Base-by-base conservation (phyloP, 2,797 vertebrate genomes). In the Selene dorsalis region DNA sequence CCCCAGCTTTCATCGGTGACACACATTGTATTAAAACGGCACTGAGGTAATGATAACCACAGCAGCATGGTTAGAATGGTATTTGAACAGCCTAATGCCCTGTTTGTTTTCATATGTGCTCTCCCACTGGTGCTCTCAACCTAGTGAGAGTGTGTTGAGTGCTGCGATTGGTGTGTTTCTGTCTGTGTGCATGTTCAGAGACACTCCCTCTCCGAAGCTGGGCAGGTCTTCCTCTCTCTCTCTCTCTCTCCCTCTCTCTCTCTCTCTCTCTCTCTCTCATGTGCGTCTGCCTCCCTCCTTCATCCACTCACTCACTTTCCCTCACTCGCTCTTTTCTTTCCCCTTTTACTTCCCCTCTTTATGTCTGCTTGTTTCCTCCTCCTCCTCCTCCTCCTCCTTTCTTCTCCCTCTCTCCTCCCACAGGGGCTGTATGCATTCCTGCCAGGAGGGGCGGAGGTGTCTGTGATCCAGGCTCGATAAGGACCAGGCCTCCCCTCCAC, bases 371-470 rank as follows among this genome's bases (percentile, higher is more conserved):
- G 85, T 91, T 88, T 91, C 90, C 85, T 87, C 81, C 87, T 91
- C 90, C 86, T 86, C 55, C 69, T 88, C 90, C 85, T 87, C 81
- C 87, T 91, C 90, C 86, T 86, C 55, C 69, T 88, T 82, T 79
- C 82, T 85, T 85, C 83, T 78, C 80, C 71, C 64, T 84, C 84
- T 88, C 85, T 88, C 91, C 88, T 87, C 89, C 87, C 89, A 89
- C 89, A 68, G 70, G 79, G 64, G 78, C 80, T 85, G 71, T 88
- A 8, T 90, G 85, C 94, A 95, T 95, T 95, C 94, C 94, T 91
- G 82, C 94, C 94, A 95, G 92, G 85, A 93, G 95, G 93, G 94
- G 94, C 93, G 91, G 94, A 94, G 91, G 92, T 92, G 92, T 90
- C 92, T 92, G 89, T 86, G 90, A 90, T 90, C 84, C 63, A n/a